Conservation (phyloP, 2,113 vertebrate genomes). For the Romanogobio albipinnatus region DNA sequence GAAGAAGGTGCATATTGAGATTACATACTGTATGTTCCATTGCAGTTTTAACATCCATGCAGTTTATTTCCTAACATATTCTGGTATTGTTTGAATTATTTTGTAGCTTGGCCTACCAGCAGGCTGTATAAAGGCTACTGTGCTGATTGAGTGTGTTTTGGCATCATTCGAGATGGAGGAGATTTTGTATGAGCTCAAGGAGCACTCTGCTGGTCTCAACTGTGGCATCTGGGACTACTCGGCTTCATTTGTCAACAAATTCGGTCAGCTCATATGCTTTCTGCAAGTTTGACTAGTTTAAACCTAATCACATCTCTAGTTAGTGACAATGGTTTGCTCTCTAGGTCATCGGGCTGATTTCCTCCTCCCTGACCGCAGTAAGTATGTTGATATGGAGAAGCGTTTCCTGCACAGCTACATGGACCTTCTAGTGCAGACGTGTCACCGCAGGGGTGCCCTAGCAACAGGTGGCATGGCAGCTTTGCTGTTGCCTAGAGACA, state of each 20-base stretch:
- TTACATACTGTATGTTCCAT: background rate
- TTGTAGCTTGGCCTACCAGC: constrained; percentile 73
- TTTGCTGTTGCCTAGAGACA: constrained; percentile 67
- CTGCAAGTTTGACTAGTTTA: background rate
- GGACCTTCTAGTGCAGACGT: constrained; percentile 74
- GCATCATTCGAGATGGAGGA: constrained; percentile 84
- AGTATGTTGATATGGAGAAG: constrained; percentile 84
- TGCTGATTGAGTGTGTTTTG: constrained; percentile 80
- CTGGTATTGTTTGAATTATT: constrained; percentile 25
- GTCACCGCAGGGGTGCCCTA: constrained; percentile 69
- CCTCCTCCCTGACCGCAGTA: constrained; percentile 79
- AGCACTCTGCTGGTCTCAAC: constrained; percentile 82
- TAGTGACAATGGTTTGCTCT: background rate
- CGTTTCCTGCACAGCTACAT: constrained; percentile 77
- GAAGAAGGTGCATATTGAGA: constrained; percentile 69
- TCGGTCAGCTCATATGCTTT: constrained; percentile 67
- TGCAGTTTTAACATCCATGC: background rate
- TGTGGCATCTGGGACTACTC: constrained; percentile 87
- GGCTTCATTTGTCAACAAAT: constrained; percentile 80
- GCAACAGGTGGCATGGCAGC: constrained; percentile 80
- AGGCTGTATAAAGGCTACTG: constrained; percentile 78
- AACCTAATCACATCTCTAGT: background rate
- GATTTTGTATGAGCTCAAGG: constrained; percentile 78
- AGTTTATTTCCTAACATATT: background rate
- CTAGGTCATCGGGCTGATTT: constrained; percentile 72